Base-by-base conservation (phyloP, 2,113 vertebrate species). In the Eretmochelys imbricata region DNA sequence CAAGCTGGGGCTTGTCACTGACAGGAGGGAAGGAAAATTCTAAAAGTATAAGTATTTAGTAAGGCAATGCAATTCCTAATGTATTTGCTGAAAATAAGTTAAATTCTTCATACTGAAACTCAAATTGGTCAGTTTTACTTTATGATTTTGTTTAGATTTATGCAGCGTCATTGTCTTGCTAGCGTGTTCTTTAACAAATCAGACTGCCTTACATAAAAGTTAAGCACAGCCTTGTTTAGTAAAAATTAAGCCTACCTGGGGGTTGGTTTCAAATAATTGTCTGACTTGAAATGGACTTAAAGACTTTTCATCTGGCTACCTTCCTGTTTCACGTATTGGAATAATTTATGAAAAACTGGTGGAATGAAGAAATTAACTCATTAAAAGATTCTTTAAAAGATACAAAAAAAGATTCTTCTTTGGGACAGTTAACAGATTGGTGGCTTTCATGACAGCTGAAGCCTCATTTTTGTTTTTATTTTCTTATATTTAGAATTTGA, bases 61-160 rank as follows among this genome's bases (percentile, higher is more conserved):
- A 22, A 75, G 22, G 31, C 59, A 38, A 24, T 42, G 69, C 35
- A 5, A 35, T 38, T 75, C 42, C 42, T 42, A 75, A 42, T 42
- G 10, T 24, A 12, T 75, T 75, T 94, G 29, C 51, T 55, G 59
- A 84, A 69, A 3, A 42, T 1, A 72, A 82, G 79, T 5, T 48
- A 8, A 1, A 0, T 2, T 49, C n/a, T 80, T 85, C 90, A 35
- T 85, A 51, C 82, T 88, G 42, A 4, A 89, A n/a, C 84, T 72
- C 65, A 65, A 87, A 8, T 38, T 93, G 80, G 14, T 2, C 0
- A 11, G 38, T 89, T 96, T 94, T 85, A 46, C 3, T 96, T 55
- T 42, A 42, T 27, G 84, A 94, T 38, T 82, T 93, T 95, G 91
- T 13, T 69, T 93, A 91, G 72, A 31, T 82, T 91, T 42, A 22